A percentile compares a stretch with the other conserved stretches of the same genome.
phyloP scores from a whole-genome alignment of 2,113 vertebrate species.

The Nothoprocta perdicaria region DNA sequence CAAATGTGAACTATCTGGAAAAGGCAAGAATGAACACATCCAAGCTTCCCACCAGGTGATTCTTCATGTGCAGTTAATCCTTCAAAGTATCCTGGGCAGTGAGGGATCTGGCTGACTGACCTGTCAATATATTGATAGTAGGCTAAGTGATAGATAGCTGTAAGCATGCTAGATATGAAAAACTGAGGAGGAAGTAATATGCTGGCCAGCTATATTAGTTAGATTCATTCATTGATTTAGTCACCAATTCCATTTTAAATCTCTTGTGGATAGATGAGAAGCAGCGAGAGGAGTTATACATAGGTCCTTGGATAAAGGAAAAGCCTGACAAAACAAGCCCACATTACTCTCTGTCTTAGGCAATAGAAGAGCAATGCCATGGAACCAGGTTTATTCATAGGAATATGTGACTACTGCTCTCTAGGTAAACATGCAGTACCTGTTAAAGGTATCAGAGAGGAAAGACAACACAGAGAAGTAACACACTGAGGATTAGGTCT shows the following conservation, averaged over 20 bases:
- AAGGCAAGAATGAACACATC: background rate
- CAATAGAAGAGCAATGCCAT: background rate
- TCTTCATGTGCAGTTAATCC: background rate
- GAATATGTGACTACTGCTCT: too few relatives aligned
- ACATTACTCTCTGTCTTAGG: background rate
- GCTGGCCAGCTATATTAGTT: background rate
- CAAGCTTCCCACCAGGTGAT: background rate
- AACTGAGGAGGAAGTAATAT: background rate
- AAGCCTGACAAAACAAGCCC: background rate
- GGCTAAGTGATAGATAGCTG: background rate
- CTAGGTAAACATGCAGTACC: accelerated
- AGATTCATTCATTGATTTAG: background rate
- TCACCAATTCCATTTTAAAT: background rate
- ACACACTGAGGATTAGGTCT: background rate
- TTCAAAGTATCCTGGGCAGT: background rate
- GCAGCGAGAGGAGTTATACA: background rate
- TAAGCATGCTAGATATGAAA: background rate
- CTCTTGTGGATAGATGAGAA: background rate
- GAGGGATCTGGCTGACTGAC: background rate
- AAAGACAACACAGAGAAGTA: background rate
- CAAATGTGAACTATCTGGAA: background rate
- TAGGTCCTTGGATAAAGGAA: background rate
- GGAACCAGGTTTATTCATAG: background rate
- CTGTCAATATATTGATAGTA: background rate
- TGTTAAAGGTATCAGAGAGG: background rate